These are phyloP conservation scores for Pomatostomus ruficeps DNA, from an alignment of 2,113 vertebrate genomes.

Conservation along the genomic window DNA sequence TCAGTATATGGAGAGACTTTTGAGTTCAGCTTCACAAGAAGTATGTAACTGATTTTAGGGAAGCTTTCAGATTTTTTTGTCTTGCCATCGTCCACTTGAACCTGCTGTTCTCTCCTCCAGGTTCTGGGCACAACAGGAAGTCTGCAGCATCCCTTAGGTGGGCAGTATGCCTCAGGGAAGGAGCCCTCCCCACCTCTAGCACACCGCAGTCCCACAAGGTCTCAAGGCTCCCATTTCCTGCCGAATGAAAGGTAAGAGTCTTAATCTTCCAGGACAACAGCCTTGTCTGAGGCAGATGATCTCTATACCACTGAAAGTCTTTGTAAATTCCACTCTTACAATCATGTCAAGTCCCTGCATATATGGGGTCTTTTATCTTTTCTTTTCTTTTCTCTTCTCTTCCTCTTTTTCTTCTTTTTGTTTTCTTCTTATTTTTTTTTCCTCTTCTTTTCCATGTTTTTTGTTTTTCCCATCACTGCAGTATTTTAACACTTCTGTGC, in stretches of 20 bases:
- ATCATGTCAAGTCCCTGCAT: background rate
- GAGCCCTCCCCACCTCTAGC: background rate
- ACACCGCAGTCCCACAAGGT: background rate
- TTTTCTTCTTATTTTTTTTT: background rate
- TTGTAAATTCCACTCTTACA: background rate
- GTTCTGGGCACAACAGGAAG: background rate
- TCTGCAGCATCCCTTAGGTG: background rate
- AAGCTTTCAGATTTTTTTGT: background rate
- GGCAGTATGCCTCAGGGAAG: background rate
- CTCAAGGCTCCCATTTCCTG: background rate
- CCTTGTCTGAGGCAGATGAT: background rate
- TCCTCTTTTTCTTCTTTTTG: no score
- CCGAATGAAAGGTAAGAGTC: background rate
- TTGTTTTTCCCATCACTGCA: background rate
- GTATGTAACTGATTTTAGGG: background rate
- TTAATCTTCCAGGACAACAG: background rate
- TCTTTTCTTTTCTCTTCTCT: background rate
- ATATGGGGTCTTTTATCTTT: no score
- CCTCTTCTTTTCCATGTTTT: no score
- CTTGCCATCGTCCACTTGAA: background rate
- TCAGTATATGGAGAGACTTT: background rate
- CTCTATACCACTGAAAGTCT: background rate
- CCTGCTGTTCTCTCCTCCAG: background rate
- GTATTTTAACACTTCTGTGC: constrained; percentile 4
- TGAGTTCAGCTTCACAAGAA: background rate